Percentiles rank a stretch among this genome's conserved stretches.
Conservation (phyloP, 2,888 invertebrate genomes). For the Eristalis pertinax region DNA sequence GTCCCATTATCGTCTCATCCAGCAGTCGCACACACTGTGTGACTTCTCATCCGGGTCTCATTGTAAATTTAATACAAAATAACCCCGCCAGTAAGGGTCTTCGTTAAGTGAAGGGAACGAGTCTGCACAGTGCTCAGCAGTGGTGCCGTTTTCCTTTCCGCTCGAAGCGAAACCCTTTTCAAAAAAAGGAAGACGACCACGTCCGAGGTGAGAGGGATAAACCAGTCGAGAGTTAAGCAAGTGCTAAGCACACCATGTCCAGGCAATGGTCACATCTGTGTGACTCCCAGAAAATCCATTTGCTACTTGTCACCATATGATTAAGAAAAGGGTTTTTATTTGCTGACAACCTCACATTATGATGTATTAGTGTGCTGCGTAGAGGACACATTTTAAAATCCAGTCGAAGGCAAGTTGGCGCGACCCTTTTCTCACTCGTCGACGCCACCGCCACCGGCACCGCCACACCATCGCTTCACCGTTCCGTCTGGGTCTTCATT, state of each 20-base stretch:
- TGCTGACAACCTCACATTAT: conserved; percentile 74
- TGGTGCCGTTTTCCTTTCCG: conserved; percentile 48
- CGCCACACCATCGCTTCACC: conserved; percentile 2
- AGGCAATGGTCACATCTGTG: conserved; percentile 70
- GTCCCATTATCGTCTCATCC: conserved; percentile 9
- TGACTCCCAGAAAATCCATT: conserved; percentile 75
- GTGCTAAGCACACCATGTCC: conserved; percentile 69
- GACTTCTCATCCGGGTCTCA: conserved; percentile 43
- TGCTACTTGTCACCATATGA: conserved; percentile 75
- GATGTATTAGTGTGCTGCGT: conserved; percentile 73
- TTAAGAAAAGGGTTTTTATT: conserved; percentile 75
- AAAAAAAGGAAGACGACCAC: background rate
- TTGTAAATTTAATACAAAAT: conserved; percentile 68
- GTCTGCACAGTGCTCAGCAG: conserved; percentile 7
- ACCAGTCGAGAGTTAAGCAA: conserved; percentile 63
- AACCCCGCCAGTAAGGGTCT: conserved; percentile 45
- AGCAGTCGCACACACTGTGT: background rate
- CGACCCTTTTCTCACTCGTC: conserved; percentile 40
- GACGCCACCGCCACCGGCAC: background rate
- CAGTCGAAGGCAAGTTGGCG: conserved; percentile 54
- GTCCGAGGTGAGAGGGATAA: conserved; percentile 15
- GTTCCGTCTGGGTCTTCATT: conserved; percentile 49
- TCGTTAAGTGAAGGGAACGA: conserved; percentile 6
- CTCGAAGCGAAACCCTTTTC: conserved; percentile 54
- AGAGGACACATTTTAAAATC: conserved; percentile 69